These are phyloP conservation scores for Drosophila obscura DNA, from an alignment of 1,140 invertebrate species.

Conservation along the genomic window DNA sequence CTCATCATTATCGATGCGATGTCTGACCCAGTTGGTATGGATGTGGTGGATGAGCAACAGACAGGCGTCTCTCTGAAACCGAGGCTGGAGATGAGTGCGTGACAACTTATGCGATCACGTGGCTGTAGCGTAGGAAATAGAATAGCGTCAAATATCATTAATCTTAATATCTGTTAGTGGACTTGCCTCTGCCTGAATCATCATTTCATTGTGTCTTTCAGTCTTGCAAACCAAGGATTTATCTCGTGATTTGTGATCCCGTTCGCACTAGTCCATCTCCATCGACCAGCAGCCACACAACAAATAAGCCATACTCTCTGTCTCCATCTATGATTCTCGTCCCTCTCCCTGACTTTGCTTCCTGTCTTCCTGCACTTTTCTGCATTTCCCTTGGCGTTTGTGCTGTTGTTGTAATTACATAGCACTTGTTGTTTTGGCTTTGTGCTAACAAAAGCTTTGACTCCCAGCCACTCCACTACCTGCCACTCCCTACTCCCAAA, in stretches of 20 bases:
- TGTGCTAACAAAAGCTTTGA: slow-evolving; percentile 63
- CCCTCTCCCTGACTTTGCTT: slow-evolving; percentile 3
- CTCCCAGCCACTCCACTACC: background rate
- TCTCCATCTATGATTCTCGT: slow-evolving; percentile 1
- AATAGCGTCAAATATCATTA: slow-evolving; percentile 1
- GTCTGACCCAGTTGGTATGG: slow-evolving; percentile 46
- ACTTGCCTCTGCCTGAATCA: too few species aligned
- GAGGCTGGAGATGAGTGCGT: slow-evolving; percentile 20
- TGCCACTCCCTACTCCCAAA: background rate
- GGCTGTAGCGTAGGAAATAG: background rate
- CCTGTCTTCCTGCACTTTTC: slow-evolving; percentile 19
- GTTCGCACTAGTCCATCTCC: slow-evolving; percentile 21
- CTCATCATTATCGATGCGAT: slow-evolving; percentile 49
- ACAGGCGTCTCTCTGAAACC: background rate
- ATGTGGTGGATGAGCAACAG: slow-evolving; percentile 22
- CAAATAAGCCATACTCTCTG: slow-evolving; percentile 17
- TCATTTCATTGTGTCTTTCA: too few species aligned
- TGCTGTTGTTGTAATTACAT: slow-evolving; percentile 59
- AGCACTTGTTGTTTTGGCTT: slow-evolving; percentile 74
- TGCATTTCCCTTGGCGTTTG: slow-evolving; percentile 36
- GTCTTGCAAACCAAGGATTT: too few species aligned
- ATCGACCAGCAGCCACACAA: background rate
- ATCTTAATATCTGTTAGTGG: too few species aligned
- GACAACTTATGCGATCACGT: too few species aligned
- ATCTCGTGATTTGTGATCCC: slow-evolving; percentile 1